These are phyloP conservation scores for Ardeotis arabs DNA, from an alignment of 2,113 vertebrate species.

Conservation along the genomic window DNA sequence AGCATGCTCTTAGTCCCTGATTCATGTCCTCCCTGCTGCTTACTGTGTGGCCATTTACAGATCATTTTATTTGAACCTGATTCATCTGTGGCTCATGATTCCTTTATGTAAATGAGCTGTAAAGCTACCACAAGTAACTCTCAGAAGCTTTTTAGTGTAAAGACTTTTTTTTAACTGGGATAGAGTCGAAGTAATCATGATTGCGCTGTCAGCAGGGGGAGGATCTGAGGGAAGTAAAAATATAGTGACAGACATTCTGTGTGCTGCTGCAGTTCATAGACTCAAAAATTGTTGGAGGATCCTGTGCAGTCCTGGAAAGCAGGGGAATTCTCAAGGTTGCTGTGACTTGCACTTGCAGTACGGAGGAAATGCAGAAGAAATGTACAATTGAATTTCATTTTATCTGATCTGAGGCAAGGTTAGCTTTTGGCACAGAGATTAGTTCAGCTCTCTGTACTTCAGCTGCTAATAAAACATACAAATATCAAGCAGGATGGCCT, in stretches of 20 bases:
- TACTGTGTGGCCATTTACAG: conserved; percentile 22
- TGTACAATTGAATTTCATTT: neutral
- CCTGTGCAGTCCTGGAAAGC: neutral
- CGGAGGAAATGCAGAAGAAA: neutral
- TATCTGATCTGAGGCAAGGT: neutral
- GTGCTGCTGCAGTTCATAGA: neutral
- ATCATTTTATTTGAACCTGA: conserved; percentile 9
- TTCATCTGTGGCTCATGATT: conserved; percentile 37
- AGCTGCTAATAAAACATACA: neutral
- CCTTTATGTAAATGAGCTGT: neutral
- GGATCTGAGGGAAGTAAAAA: neutral
- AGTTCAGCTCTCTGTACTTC: neutral
- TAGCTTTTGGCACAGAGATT: neutral
- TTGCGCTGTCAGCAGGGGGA: neutral
- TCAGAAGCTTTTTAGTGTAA: neutral
- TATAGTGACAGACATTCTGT: neutral
- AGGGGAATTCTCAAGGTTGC: neutral
- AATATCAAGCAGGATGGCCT: neutral
- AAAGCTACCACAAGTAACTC: neutral
- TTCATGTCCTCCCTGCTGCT: neutral
- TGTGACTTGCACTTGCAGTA: neutral
- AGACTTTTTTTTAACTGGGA: neutral
- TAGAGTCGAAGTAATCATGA: neutral
- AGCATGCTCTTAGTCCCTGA: neutral
- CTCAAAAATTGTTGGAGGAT: neutral